Base-by-base conservation (phyloP, 1,140 invertebrate species). In the Anthonomus grandis region DNA sequence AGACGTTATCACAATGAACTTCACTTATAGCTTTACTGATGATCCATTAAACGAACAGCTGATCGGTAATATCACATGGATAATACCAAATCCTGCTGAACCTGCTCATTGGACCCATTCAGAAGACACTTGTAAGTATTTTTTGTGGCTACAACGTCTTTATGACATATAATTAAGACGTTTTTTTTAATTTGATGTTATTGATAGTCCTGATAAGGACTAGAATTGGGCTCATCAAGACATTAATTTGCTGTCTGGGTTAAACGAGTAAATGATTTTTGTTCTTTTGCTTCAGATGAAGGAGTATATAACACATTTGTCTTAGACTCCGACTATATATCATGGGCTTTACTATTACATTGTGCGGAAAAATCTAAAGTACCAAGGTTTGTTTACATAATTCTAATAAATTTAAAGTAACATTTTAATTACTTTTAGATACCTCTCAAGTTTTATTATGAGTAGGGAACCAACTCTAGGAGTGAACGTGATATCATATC, bases 271-370 rank as follows among this genome's bases (percentile, higher is more conserved):
- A n/a, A n/a, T n/a, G n/a, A n/a, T n/a, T n/a, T n/a, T n/a, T 10
- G 17, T 2, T 51, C 8, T 38, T 46, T 66, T 72, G 1, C 38
- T 47, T 45, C 73, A 93, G 89, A 91, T 74, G 88, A 91, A 76
- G 89, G 88, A n/a, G 79, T 91, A 51, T 93, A 93, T 73, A 91
- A 92, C 63, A 92, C 90, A 0, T 91, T 89, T 65, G 84, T 93
- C 0, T 66, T 93, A 60, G 90, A 92, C 68, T 87, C 88, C 0
- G 89, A 91, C 70, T 90, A 90, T 69, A 81, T 80, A 45, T 84
- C 82, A 1, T 93, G 89, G 89, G 81, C 86, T 1, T 74, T 93
- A 24, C 74, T 93, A 9, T 81, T 93, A 66, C 90, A 93, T 67
- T 93, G 90, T 62, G 89, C 89, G 2, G 89, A 91, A 67, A 89